These are phyloP conservation scores for Tubulanus polymorphus DNA, from an alignment of 2,888 invertebrate species.

Conservation along the genomic window DNA sequence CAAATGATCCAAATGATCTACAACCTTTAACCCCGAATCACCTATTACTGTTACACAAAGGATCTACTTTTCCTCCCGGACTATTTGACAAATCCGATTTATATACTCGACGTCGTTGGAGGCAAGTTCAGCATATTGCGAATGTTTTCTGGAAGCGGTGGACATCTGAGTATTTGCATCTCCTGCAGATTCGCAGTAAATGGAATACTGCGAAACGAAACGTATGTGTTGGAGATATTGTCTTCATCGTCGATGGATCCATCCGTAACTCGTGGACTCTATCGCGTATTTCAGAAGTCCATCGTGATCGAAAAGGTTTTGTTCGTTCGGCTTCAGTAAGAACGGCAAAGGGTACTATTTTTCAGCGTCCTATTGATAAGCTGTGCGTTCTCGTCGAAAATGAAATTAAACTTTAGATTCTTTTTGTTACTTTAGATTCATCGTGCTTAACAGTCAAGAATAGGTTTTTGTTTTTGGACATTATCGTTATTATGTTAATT, in stretches of 20 bases:
- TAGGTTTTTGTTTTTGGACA: too few relatives aligned
- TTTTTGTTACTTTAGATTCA: too few relatives aligned
- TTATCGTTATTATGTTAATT: too few relatives aligned
- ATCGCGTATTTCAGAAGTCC: background rate
- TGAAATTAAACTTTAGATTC: too few relatives aligned
- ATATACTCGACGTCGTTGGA: slow-evolving; percentile 18
- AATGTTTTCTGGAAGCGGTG: slow-evolving; percentile 4
- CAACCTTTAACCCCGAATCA: slow-evolving; percentile 19
- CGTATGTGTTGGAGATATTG: background rate
- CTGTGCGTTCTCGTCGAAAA: background rate
- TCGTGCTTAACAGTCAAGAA: too few relatives aligned
- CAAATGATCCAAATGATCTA: slow-evolving; percentile 12
- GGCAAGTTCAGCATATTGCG: slow-evolving; percentile 21
- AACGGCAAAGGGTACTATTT: background rate
- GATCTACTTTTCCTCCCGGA: slow-evolving; percentile 11
- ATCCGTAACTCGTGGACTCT: background rate
- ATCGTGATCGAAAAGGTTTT: background rate
- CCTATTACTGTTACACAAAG: slow-evolving; percentile 9
- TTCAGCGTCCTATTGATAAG: background rate
- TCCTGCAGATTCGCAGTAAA: background rate
- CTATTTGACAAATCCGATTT: slow-evolving; percentile 14
- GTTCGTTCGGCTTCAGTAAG: background rate
- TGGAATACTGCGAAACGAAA: background rate
- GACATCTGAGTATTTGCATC: background rate
- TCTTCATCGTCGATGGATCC: background rate